Evolutionary conservation across 2,888 invertebrate species (phyloP).

Genomic region (Calameuta pallipes): DNA sequence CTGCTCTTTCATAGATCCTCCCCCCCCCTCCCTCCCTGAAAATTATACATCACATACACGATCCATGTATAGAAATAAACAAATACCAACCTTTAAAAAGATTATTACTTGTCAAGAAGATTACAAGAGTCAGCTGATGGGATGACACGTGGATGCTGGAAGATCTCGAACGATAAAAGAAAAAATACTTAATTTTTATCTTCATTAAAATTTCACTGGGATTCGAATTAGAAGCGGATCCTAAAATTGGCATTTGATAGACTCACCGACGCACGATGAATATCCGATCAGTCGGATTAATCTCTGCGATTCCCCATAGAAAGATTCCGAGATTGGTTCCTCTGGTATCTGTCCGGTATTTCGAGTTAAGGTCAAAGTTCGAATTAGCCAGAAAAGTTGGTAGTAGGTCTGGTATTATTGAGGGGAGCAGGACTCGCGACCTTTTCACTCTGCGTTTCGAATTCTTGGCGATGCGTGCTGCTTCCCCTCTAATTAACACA

Average conservation of each 20-base stretch:
- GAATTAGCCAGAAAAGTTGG: neutral
- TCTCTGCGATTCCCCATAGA: neutral
- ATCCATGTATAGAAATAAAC: neutral
- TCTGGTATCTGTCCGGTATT: neutral
- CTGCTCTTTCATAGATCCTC: neutral
- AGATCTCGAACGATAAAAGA: neutral
- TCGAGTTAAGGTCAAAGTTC: neutral
- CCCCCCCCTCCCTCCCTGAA: rapidly evolving
- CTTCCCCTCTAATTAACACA: neutral
- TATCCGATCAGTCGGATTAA: neutral
- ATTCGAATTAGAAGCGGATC: neutral
- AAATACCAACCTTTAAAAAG: neutral
- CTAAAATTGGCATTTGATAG: neutral
- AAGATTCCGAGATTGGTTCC: neutral
- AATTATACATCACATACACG: neutral
- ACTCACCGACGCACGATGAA: neutral
- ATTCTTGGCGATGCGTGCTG: neutral
- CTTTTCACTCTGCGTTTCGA: neutral
- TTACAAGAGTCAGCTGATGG: neutral
- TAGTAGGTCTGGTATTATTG: neutral
- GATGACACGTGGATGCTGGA: neutral
- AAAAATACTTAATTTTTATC: neutral
- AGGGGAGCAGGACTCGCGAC: neutral
- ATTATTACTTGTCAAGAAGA: too few species aligned
- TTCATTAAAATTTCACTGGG: neutral